Conservation (phyloP, 2,797 vertebrate species). For the Oceanodroma leucorhoa region DNA sequence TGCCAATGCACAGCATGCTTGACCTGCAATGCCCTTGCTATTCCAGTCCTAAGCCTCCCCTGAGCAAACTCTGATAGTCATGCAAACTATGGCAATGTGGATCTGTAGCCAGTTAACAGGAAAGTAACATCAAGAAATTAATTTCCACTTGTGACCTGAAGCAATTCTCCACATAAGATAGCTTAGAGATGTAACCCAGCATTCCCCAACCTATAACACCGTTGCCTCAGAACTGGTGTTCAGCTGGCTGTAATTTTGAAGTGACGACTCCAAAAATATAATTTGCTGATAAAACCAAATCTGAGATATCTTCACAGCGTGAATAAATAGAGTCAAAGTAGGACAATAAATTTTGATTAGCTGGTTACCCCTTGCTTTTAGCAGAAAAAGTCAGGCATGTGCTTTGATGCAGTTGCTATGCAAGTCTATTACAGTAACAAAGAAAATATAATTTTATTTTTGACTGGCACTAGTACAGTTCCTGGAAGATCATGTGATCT, state of each 20-base stretch:
- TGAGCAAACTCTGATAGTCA: not conserved
- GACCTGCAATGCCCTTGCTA: conserved; percentile 42
- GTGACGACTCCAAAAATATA: not conserved
- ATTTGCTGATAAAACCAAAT: not conserved
- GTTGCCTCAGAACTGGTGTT: not conserved
- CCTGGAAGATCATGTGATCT: not conserved
- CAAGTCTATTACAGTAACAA: not conserved
- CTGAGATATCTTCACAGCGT: not conserved
- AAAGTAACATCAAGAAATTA: not conserved
- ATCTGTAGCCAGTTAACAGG: not conserved
- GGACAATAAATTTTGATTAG: not conserved
- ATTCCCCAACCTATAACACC: not conserved
- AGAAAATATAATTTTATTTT: not conserved
- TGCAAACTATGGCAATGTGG: not conserved
- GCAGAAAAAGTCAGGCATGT: not conserved
- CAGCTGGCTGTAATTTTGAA: not conserved
- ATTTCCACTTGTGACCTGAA: not conserved
- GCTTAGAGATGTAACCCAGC: not conserved
- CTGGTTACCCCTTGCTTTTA: not conserved
- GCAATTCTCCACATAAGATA: not conserved
- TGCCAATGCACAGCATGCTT: conserved; percentile 33
- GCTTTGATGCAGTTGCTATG: not conserved
- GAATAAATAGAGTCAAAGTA: not conserved
- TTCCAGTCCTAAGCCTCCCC: conserved; percentile 1
- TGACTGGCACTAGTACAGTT: not conserved